Evolutionary conservation across 2,888 invertebrate species (phyloP), one percentile per base, ranked within the genome.

Genomic region (Resseliella maxima): DNA sequence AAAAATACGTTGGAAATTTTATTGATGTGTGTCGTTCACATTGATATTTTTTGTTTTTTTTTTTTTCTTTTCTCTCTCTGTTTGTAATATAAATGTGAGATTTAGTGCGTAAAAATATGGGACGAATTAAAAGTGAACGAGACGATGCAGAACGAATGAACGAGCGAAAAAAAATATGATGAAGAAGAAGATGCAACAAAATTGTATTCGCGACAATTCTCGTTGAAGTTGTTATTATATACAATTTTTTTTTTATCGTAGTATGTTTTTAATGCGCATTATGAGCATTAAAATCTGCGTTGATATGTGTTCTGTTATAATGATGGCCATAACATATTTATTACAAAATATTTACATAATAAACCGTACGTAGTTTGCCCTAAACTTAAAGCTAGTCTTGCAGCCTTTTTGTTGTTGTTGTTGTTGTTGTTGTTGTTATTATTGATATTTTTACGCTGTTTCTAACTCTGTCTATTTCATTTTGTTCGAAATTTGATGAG

Each of bases 1-100:
- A 72, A 27, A 72, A 72, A 72, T 59, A 59, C 59, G 59, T 59
- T 50, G 50, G 41, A 50, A 50, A 50, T 59, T 72, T 72, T 72
- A 72, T 72, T 72, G 72, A 72, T 72, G 72, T 35, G 72, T 72
- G 72, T 72, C 72, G 35, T 72, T 72, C 72, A 72, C 72, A 72
- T 72, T 72, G 72, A 72, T 72, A 72, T 18, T 35, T 12, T 10
- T 24, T n/a, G n/a, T n/a, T n/a, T n/a, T n/a, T n/a, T n/a, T n/a
- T n/a, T n/a, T n/a, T n/a, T n/a, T n/a, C n/a, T n/a, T n/a, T n/a
- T n/a, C n/a, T n/a, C n/a, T n/a, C n/a, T n/a, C n/a, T n/a, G n/a
- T n/a, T n/a, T n/a, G n/a, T n/a, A n/a, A 72, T 8, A 72, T 31
- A 72, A 31, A 72, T 59, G 59, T 59, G 72, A 72, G 72, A 72